phyloP scores from a whole-genome alignment of 1,140 invertebrate genomes.

The Apocrypta bakeri region DNA sequence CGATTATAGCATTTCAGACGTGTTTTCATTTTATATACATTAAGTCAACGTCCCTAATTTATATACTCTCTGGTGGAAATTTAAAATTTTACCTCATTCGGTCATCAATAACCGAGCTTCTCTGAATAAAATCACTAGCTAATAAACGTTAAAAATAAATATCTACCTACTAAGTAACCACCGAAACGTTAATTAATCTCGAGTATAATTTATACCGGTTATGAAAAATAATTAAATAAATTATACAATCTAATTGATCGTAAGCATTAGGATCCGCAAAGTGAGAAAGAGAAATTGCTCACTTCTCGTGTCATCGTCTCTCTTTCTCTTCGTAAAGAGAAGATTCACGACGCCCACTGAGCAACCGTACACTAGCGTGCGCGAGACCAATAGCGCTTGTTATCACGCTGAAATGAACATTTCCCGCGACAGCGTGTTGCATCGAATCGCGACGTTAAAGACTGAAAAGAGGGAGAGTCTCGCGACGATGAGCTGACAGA shows the following conservation, averaged over 20 bases:
- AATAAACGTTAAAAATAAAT: too few relatives aligned
- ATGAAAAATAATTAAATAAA: too few relatives aligned
- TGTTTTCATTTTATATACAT: neutral
- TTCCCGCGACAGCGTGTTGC: conserved; percentile 17
- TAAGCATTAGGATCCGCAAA: neutral
- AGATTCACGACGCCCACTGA: neutral
- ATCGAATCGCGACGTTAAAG: conserved; percentile 24
- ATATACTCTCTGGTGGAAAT: too few relatives aligned
- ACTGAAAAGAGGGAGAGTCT: conserved; percentile 8
- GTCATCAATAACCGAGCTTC: too few relatives aligned
- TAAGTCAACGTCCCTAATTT: neutral
- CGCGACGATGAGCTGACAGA: neutral
- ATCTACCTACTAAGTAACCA: too few relatives aligned
- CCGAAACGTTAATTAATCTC: too few relatives aligned
- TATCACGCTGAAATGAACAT: conserved; percentile 62
- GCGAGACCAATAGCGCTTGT: conserved; percentile 21
- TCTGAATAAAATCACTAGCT: too few relatives aligned
- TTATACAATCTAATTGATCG: neutral
- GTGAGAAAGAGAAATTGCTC: too few relatives aligned
- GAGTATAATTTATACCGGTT: too few relatives aligned
- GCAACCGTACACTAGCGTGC: neutral
- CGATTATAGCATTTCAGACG: too few relatives aligned
- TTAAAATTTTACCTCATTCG: too few relatives aligned
- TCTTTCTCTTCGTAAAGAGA: neutral
- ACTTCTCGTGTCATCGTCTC: neutral